phyloP scores from a whole-genome alignment of 92 coral and sea anemone species.

The Parazoanthus atlanticus region DNA sequence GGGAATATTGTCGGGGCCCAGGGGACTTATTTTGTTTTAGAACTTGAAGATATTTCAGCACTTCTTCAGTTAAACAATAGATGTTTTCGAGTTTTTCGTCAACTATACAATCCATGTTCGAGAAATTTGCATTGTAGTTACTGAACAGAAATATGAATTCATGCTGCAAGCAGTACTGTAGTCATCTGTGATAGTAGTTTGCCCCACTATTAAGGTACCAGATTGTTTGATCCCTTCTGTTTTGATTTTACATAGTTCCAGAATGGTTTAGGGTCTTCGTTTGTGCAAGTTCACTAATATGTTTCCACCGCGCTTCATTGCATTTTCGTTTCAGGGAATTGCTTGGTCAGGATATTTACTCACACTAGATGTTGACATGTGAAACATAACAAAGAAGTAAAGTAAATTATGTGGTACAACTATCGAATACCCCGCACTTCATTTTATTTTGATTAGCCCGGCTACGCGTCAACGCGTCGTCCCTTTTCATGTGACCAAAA shows the following conservation, averaged over 20 bases:
- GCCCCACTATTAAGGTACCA: neutral
- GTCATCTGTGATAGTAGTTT: neutral
- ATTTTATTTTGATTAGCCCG: no score
- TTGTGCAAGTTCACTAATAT: neutral
- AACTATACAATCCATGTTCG: constrained; percentile 23
- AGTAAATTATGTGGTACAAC: no score
- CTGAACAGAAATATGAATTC: constrained; percentile 50
- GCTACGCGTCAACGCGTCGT: no score
- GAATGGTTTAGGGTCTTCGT: neutral
- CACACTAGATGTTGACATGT: no score
- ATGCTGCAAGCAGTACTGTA: neutral
- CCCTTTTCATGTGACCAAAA: no score
- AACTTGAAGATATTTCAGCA: constrained; percentile 45
- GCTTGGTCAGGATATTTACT: neutral
- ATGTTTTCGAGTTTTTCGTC: constrained; percentile 36
- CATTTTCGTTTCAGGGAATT: neutral
- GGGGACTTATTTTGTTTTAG: constrained; percentile 56
- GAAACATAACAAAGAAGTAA: no score
- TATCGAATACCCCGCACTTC: no score
- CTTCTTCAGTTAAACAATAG: constrained; percentile 34
- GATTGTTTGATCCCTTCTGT: neutral
- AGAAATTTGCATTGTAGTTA: constrained; percentile 51
- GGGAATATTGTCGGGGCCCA: constrained; percentile 59
- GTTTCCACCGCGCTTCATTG: neutral
- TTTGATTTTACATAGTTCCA: neutral